Conservation (phyloP, 2,113 vertebrate species). For the Phalacrocorax pelagicus region DNA sequence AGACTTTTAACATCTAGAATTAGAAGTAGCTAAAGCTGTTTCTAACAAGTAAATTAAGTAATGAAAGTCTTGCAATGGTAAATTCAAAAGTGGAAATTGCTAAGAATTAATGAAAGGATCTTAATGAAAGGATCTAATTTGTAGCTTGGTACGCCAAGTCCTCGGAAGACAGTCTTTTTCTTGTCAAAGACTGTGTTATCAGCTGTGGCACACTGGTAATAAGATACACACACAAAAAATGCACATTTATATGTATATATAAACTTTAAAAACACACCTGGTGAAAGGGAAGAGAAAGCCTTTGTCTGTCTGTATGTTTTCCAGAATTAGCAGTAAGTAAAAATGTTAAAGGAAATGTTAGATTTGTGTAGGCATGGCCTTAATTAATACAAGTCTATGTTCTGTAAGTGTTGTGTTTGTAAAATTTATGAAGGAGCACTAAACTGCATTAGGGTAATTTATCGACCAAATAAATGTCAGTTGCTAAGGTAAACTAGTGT, state of each 20-base stretch:
- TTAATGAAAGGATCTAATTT: not conserved
- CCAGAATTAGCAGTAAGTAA: constrained; percentile 14
- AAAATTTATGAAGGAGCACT: constrained; percentile 63
- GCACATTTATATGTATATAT: not conserved
- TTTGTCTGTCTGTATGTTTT: not conserved
- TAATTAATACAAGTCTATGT: constrained; percentile 43
- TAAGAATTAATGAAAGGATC: not conserved
- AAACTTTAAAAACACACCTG: not conserved
- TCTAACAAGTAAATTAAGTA: not conserved
- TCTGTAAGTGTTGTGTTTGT: constrained; percentile 51
- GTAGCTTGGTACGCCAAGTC: not conserved
- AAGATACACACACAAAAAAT: not conserved
- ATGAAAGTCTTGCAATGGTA: not conserved
- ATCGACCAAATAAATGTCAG: constrained; percentile 69
- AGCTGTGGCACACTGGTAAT: not conserved
- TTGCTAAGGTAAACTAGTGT: constrained; percentile 31
- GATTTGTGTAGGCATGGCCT: constrained; percentile 57
- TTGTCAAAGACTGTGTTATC: not conserved
- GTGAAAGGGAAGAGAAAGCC: not conserved
- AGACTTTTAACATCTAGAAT: not conserved
- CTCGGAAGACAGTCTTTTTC: not conserved
- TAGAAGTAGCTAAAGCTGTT: not conserved
- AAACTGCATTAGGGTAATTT: constrained; percentile 69
- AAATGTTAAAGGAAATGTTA: constrained; percentile 28
- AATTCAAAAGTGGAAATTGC: not conserved